Conservation (phyloP, 2,113 vertebrate species). For the Ophthalmolycus amberensis region DNA sequence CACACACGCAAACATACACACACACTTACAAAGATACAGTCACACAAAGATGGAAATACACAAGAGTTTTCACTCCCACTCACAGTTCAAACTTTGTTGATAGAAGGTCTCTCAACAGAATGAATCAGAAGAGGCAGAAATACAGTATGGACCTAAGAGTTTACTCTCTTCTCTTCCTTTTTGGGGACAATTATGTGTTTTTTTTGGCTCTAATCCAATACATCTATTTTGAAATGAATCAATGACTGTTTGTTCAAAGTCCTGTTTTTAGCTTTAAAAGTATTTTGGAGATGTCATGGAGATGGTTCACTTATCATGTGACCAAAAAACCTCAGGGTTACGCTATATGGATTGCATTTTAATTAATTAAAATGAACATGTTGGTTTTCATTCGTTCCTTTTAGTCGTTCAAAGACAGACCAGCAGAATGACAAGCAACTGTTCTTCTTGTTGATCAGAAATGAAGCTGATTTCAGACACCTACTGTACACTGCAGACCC, state of each 20-base stretch:
- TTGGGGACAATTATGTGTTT: background rate
- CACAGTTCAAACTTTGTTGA: too few species aligned
- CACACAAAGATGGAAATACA: slow-evolving; percentile 25
- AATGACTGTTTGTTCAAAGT: background rate
- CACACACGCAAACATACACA: slow-evolving; percentile 13
- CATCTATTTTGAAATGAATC: slow-evolving; percentile 16
- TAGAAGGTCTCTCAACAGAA: too few species aligned
- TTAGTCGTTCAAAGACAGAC: background rate
- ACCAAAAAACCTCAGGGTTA: background rate
- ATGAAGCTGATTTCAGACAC: slow-evolving; percentile 19
- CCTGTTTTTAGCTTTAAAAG: background rate
- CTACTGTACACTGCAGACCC: slow-evolving; percentile 11
- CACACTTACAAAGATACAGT: slow-evolving; percentile 22
- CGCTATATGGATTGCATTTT: background rate
- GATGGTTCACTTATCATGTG: background rate
- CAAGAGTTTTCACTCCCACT: slow-evolving; percentile 4
- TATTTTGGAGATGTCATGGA: background rate
- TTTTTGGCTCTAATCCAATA: background rate
- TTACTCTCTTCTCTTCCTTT: too few species aligned
- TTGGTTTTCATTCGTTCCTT: too few species aligned
- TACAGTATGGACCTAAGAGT: too few species aligned
- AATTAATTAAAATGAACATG: background rate
- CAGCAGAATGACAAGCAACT: slow-evolving; percentile 24
- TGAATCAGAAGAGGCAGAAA: too few species aligned
- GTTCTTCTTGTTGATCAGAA: slow-evolving; percentile 30